Base-by-base conservation (phyloP, 2,113 vertebrate species). In the Chrysochloris asiatica region DNA sequence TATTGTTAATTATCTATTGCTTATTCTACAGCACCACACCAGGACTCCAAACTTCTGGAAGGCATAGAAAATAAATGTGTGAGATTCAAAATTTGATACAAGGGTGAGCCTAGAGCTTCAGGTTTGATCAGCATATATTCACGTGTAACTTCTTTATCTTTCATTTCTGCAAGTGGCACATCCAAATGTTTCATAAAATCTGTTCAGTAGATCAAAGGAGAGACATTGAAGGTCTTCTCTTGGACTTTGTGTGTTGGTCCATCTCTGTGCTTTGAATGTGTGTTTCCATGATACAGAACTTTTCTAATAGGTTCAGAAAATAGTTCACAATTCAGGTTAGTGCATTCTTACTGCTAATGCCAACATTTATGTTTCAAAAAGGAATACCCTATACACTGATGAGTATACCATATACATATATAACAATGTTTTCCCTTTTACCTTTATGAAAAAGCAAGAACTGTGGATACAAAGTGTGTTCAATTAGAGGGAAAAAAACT, bases 101-200 rank as follows among this genome's bases (percentile, higher is more conserved):
- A 56, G 24, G n/a, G 54, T 56, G 12, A 22, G 50, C 24, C 54
- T 22, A 56, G 54, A 56, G 24, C 26, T 59, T 59, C 56, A 59
- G 22, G 14, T 63, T 14, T 63, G 61, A 63, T 30, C 30, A 63
- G 21, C 9, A 72, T 3, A 38, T 75, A 50, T 94, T 90, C 54
- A 43, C 16, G 75, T 61, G 59, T 89, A 10, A 9, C 6, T 43
- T 93, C 19, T 33, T 89, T 89, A 33, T 30, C 22, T 87, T 94
- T 91, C 7, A 72, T 88, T 91, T 95, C 43, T 69, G 3, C 75
- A 21, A 82, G 33, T 93, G 43, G 28, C 30, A 75, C 82, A 82
- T n/a, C 9, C 36, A 75, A 86, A 8, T 81, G 17, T 77, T 92
- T 73, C 38, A 48, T 8, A 80, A 87, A 77, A 72, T 61, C 30